Conservation (phyloP, 2,888 invertebrate species). For the Andrena minutula region DNA sequence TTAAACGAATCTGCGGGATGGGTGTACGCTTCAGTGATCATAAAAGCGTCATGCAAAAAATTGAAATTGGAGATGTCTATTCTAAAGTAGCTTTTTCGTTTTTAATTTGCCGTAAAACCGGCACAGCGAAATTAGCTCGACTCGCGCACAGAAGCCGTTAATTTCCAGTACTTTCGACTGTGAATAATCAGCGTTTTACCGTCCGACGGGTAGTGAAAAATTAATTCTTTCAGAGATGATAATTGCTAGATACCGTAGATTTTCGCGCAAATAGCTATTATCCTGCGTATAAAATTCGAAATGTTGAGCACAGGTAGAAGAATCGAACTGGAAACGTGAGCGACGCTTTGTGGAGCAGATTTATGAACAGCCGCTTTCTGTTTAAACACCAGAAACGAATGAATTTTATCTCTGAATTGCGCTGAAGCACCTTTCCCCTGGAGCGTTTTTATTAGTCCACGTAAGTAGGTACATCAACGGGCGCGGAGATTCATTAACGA, state of each 20-base stretch:
- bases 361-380: not conserved
- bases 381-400: not conserved
- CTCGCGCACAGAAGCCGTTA: not conserved
- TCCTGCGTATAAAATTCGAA: not conserved
- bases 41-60: constrained; percentile 25
- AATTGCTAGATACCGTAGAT: constrained; percentile 28
- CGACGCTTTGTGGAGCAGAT: not conserved
- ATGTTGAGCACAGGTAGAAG: not conserved
- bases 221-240: constrained; percentile 28
- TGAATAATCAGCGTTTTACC: constrained; percentile 27
- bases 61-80: constrained; percentile 9
- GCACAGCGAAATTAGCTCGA: constrained; percentile 3
- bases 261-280: not conserved
- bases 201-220: constrained; percentile 2
- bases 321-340: constrained; percentile 23
- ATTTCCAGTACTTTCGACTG: constrained; percentile 18
- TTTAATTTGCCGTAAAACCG: not conserved
- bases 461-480: constrained; percentile 15
- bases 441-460: constrained; percentile 20
- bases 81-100: not conserved
- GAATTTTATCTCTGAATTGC: constrained; percentile 28
- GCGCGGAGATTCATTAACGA: constrained; percentile 19
- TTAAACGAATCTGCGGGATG: constrained; percentile 8
- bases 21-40: not conserved
- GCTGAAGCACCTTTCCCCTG: constrained; percentile 9